Evolutionary conservation across 2,888 invertebrate genomes (phyloP), one percentile per base, ranked within the genome.

Genomic region (Stenurella melanura): DNA sequence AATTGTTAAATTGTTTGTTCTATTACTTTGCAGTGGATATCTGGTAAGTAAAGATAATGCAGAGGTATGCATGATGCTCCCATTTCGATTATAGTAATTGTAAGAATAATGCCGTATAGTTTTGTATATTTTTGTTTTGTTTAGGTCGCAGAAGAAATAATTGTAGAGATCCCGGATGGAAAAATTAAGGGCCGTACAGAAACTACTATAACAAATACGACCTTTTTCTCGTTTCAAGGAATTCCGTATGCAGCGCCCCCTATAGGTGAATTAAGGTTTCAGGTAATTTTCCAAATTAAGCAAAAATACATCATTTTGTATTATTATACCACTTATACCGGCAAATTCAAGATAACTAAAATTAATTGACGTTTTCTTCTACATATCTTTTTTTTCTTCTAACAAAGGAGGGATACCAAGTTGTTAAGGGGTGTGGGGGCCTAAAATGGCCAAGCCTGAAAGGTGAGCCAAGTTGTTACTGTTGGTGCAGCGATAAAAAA

Each of bases 171-270:
- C 18, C n/a, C 42, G n/a, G 76, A 76, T 75, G 81, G 81, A 21
- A 61, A 76, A 71, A 42, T 82, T 42, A 61, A 66, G 38, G 82
- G 82, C 6, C 63, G 57, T 17, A 66, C 57, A 30, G 54, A 68
- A 30, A 69, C 68, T 15, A 61, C 72, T 18, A 66, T 73, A 15
- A 64, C 58, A 7, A 69, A 72, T 19, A 76, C 67, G 5, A 61
- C 73, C 1, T 82, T 78, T 70, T 80, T 76, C 68, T 70, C 80
- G 6, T 82, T 80, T 74, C 72, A 78, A 72, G 77, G 78, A 11
- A 79, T 82, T 7, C 82, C 80, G 2, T 82, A 64, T 57, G 82
- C 77, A 2, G 70, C 78, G 69, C 78, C 79, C 17, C 80, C 82
- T 11, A 15, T 78, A 10, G 74, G 78, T 12, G 64, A 78, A 9